These are phyloP conservation scores for Sipha flava DNA, from an alignment of 1,140 invertebrate species.

Conservation along the genomic window DNA sequence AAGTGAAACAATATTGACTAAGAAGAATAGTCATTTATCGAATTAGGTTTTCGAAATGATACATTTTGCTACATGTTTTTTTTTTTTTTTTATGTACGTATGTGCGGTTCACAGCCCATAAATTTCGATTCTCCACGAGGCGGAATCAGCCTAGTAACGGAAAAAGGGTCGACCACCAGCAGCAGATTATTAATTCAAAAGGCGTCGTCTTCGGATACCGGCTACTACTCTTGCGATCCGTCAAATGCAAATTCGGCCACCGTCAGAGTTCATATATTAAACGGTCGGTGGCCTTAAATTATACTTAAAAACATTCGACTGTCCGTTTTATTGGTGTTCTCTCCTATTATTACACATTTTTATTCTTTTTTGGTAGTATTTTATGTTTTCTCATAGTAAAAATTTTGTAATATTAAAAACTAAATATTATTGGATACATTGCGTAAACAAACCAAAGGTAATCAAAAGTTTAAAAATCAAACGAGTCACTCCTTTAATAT, in stretches of 20 bases:
- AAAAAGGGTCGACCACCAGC: slow-evolving; percentile 52
- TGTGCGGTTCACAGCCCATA: slow-evolving; percentile 44
- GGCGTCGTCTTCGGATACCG: slow-evolving; percentile 49
- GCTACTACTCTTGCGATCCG: slow-evolving; percentile 53
- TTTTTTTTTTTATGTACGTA: background rate
- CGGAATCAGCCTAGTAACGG: slow-evolving; percentile 51
- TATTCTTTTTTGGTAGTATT: background rate
- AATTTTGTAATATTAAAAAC: too few species aligned
- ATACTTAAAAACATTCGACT: background rate
- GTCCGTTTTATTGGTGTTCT: background rate
- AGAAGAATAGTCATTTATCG: slow-evolving; percentile 17
- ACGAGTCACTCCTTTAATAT: too few species aligned
- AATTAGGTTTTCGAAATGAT: slow-evolving; percentile 12
- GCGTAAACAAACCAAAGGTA: too few species aligned
- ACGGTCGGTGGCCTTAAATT: slow-evolving; percentile 46
- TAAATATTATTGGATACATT: too few species aligned
- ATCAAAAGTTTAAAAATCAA: too few species aligned
- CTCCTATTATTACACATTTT: background rate
- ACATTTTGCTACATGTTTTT: background rate
- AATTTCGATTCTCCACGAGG: slow-evolving; percentile 52
- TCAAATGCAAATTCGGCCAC: slow-evolving; percentile 54
- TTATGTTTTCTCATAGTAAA: background rate
- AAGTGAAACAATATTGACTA: slow-evolving; percentile 38
- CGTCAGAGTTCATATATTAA: slow-evolving; percentile 55
- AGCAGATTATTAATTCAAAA: slow-evolving; percentile 54